These are phyloP conservation scores for Acridotheres tristis DNA, from an alignment of 2,797 vertebrate genomes.

Conservation along the genomic window DNA sequence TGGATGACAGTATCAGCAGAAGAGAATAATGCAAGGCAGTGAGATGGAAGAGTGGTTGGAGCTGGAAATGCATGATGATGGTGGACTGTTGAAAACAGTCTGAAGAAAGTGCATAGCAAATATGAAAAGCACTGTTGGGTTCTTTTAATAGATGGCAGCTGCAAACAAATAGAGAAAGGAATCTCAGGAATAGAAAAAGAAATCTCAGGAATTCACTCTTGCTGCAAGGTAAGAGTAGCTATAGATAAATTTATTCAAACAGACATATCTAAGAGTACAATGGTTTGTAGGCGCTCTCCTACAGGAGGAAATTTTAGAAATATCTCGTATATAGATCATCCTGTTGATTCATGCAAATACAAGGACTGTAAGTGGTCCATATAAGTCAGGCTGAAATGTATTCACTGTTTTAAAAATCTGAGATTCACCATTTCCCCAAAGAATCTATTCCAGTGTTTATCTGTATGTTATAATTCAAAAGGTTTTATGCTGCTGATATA, in stretches of 20 bases:
- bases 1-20: neutral
- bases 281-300: neutral
- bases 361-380: neutral
- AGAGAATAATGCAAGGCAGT: neutral
- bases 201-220: neutral
- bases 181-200: neutral
- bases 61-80: neutral
- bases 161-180: neutral
- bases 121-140: neutral
- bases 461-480: neutral
- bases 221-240: neutral
- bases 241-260: neutral
- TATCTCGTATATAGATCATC: neutral
- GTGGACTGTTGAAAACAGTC: neutral
- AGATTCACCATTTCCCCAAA: neutral
- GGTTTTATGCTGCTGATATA: neutral
- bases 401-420: neutral
- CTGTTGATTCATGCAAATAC: neutral
- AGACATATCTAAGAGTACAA: accelerated
- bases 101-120: neutral
- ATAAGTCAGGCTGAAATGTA: neutral
- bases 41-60: neutral
- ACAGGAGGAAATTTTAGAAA: neutral
- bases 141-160: neutral
- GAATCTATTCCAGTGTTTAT: neutral